Base-by-base conservation (phyloP, 64 coral and sea anemone species). In the Catalaphyllia jardinei region DNA sequence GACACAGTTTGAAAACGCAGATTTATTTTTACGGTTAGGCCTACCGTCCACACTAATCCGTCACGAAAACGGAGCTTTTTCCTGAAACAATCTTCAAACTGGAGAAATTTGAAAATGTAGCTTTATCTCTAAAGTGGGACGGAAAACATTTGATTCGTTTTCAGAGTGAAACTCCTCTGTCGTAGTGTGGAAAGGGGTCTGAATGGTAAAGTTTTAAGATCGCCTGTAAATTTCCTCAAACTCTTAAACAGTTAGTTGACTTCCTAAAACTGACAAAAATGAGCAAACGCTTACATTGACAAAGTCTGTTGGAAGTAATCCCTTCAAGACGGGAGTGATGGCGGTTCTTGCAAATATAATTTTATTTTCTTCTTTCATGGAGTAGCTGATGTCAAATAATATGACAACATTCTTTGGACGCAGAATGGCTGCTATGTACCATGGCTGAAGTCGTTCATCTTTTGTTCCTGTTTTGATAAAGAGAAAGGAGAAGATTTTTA, bases 281-380 rank as follows among this genome's bases (percentile, higher is more conserved):
- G 19, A 12, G 52, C 20, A 18, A 31, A 42, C 0, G 51, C 85
- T 95, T 91, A 95, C 93, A 65, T 95, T 95, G 15, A 89, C 88
- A 74, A 91, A 95, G 55, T 95, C 93, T 4, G 83, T 95, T 2
- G 78, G 67, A 19, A 96, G 74, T 71, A 96, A 80, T 1, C 94
- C 94, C 15, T 92, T 86, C 5, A 96, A 52, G 4, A 91, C 79
- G 19, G 92, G 90, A 12, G 78, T 83, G 17, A 96, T 49, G 9
- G 90, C 90, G 19, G 94, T 89, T 42, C 94, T 90, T 35, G 73
- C 91, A 72, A 96, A 92, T 52, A 79, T 84, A 12, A 88, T 87
- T 30, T 96, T 96, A 52, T 96, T 96, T 2, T 92, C 87, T 75
- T 96, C 90, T 4, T 92, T 96, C 94, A 96, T 96, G 31, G 94